Conservation (phyloP, 2,797 vertebrate species). For the Trematomus bernacchii region DNA sequence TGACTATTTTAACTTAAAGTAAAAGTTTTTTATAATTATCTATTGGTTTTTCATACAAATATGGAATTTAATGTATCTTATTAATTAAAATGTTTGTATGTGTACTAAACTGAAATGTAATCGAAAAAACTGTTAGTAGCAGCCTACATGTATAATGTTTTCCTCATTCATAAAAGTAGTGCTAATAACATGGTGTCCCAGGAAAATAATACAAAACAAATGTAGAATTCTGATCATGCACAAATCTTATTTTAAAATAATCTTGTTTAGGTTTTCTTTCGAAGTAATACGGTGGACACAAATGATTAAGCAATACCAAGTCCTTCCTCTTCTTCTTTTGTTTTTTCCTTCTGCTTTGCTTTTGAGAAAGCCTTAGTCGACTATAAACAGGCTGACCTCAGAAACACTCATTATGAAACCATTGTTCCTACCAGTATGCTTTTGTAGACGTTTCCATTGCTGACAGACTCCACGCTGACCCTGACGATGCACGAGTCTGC, state of each 20-base stretch:
- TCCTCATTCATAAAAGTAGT: not conserved
- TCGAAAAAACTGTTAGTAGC: not conserved
- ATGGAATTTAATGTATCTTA: too few relatives aligned
- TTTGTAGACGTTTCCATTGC: conserved; percentile 90
- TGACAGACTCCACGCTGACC: conserved; percentile 87
- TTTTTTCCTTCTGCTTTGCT: not conserved
- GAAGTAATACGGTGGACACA: not conserved
- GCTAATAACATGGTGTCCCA: not conserved
- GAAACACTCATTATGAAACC: not conserved
- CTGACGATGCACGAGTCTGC: conserved; percentile 89
- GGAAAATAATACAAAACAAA: too few relatives aligned
- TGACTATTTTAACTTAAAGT: not conserved
- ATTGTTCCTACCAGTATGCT: conserved; percentile 90
- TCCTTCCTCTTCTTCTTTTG: not conserved
- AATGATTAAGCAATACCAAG: not conserved
- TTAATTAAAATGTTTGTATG: too few relatives aligned
- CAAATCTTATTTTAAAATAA: conserved; percentile 9
- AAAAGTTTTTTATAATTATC: not conserved
- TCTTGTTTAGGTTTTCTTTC: not conserved
- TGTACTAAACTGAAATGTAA: not conserved
- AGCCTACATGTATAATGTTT: not conserved
- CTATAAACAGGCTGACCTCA: not conserved
- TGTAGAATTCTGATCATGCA: not conserved
- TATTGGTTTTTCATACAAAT: too few relatives aligned
- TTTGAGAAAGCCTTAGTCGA: conserved; percentile 1